Conservation (phyloP, 2,888 invertebrate genomes). For the Sminthurides aquaticus region DNA sequence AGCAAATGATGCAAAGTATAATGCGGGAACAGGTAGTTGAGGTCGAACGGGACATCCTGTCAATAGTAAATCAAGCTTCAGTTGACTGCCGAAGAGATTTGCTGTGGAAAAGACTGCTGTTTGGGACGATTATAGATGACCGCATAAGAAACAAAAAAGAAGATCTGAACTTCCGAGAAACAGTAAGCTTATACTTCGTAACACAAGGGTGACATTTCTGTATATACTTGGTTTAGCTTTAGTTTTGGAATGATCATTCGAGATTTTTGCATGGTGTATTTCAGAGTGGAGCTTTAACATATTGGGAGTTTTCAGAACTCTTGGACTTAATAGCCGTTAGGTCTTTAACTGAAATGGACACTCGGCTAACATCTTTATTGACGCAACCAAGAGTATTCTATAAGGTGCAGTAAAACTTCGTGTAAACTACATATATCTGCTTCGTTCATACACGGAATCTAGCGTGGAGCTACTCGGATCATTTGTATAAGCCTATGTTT, state of each 20-base stretch:
- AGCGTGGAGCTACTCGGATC: too few species aligned
- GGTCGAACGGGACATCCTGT: constrained; percentile 54
- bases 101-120: constrained; percentile 63
- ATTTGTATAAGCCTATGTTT: too few species aligned
- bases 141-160: constrained; percentile 41
- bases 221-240: neutral
- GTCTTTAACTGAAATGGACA: constrained; percentile 55
- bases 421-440: too few species aligned
- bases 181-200: constrained; percentile 21
- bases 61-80: constrained; percentile 59
- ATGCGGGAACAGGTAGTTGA: constrained; percentile 55
- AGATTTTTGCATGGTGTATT: constrained; percentile 10
- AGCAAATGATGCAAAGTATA: constrained; percentile 58
- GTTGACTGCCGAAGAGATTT: constrained; percentile 62
- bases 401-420: constrained; percentile 45
- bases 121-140: constrained; percentile 44
- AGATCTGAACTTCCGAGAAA: constrained; percentile 39
- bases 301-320: constrained; percentile 59
- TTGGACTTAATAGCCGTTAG: constrained; percentile 55
- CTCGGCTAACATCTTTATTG: constrained; percentile 54
- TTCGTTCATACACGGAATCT: too few species aligned
- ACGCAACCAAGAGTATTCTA: constrained; percentile 61
- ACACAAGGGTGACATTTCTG: neutral
- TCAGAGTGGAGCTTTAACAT: constrained; percentile 49
- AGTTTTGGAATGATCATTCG: too few species aligned